These are phyloP conservation scores for Hybognathus amarus DNA, from an alignment of 2,797 vertebrate genomes.

Conservation along the genomic window DNA sequence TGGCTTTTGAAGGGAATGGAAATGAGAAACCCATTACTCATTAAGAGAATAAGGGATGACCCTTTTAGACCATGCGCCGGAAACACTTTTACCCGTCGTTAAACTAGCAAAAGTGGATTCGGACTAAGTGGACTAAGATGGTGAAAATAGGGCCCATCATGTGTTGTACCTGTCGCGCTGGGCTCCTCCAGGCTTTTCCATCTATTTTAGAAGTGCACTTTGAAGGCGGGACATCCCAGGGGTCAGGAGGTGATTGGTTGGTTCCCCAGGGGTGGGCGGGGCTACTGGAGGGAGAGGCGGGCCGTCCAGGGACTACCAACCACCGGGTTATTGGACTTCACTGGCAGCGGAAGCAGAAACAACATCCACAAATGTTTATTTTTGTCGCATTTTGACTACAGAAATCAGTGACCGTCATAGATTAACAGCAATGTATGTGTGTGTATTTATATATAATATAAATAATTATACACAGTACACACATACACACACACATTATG, in stretches of 20 bases:
- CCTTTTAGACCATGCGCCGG: no score
- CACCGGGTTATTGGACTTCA: constrained; percentile 69
- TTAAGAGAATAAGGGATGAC: no score
- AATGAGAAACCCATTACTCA: no score
- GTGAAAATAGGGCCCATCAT: no score
- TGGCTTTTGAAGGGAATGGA: no score
- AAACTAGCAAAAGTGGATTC: no score
- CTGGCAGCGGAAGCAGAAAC: constrained; percentile 57
- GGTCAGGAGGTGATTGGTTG: constrained; percentile 63
- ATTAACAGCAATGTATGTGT: no score
- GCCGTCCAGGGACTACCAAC: constrained; percentile 71
- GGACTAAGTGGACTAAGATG: no score
- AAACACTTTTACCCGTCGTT: no score
- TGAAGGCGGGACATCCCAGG: constrained; percentile 67
- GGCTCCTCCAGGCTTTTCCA: constrained; percentile 70
- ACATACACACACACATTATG: no score
- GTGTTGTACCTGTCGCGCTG: constrained; percentile 49
- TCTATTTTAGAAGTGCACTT: constrained; percentile 61
- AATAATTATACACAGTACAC: no score
- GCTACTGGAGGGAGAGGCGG: constrained; percentile 64
- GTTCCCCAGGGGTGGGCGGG: constrained; percentile 73
- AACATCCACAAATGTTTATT: background rate
- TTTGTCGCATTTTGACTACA: background rate
- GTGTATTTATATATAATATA: no score
- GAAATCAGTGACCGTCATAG: background rate